Base-by-base conservation (phyloP, 2,113 vertebrate species). In the Lota lota region DNA sequence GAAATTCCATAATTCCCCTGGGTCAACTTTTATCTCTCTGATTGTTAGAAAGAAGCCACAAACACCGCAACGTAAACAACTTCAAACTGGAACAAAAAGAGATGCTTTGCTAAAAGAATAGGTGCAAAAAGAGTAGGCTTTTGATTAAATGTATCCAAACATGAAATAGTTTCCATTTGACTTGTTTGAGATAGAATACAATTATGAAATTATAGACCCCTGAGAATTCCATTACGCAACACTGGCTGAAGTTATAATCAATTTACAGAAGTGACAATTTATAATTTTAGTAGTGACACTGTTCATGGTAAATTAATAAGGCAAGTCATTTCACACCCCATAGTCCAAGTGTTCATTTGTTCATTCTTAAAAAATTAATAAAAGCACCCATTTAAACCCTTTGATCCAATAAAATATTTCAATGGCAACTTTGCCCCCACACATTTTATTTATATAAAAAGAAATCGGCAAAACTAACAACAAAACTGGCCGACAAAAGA, bases 271-370 rank as follows among this genome's bases (percentile, higher is more conserved):
- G 18, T 21, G 10, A 15, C 19, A 56, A 64, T 64, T 58, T 28
- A 17, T 15, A n/a, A 60, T 57, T 16, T 19, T 40, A 47, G 57
- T 50, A 62, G 60, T 68, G 50, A 62, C 47, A 57, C 61, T 53
- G 64, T 19, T 66, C 47, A 64, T 47, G 33, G 64, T 54, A 16
- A 63, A 64, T 70, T n/a, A 47, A 50, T 36, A 56, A 77, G 63
- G 47, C 28, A 21, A 72, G 66, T 62, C 21, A 72, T 75, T 69
- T 72, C 64, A 63, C 58, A 69, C 68, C 33, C 63, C 51, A 70
- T 28, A 68, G 62, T 56, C n/a, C 53, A 56, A 60, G 60, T 21
- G 68, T 77, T 66, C 40, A 56, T 21, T 53, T 21, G 58, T 18
- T 18, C 19, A 12, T 22, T 60, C 58, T 20, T 60, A 20, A n/a